phyloP scores from a whole-genome alignment of 2,113 vertebrate genomes.

The Pomatostomus ruficeps region DNA sequence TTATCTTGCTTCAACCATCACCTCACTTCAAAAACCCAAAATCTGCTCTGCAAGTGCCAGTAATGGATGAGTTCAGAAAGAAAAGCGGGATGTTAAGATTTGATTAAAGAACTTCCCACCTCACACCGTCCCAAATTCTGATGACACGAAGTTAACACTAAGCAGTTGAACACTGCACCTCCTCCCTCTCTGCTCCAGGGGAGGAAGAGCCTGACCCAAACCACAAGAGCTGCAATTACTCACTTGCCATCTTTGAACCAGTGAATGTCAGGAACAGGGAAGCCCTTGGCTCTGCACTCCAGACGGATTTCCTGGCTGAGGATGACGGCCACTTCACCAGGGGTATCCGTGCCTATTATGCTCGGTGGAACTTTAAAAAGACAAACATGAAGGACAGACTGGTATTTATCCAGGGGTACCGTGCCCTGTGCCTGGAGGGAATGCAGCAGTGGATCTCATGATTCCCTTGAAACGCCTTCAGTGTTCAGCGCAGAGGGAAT shows the following conservation, averaged over 20 bases:
- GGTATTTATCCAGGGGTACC: not conserved
- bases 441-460: not conserved
- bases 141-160: not conserved
- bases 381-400: not conserved
- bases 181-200: not conserved
- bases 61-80: not conserved
- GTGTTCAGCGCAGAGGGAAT: not conserved
- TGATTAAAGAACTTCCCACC: not conserved
- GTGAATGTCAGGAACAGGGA: slow-evolving; percentile 85
- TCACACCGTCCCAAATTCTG: not conserved
- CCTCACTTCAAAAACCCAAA: not conserved
- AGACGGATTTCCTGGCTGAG: slow-evolving; percentile 80
- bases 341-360: slow-evolving; percentile 65
- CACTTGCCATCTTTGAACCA: slow-evolving; percentile 98
- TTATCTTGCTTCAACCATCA: not conserved
- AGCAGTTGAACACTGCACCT: not conserved
- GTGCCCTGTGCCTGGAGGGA: not conserved
- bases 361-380: slow-evolving; percentile 84
- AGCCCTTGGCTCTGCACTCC: slow-evolving; percentile 86
- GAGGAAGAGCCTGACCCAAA: not conserved
- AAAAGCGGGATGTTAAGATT: not conserved
- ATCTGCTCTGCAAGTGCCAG: not conserved
- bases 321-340: slow-evolving; percentile 75
- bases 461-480: not conserved
- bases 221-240: slow-evolving; percentile 39